Percentiles rank a stretch among this genome's conserved stretches.
phyloP scores from a whole-genome alignment of 2,888 invertebrate species.

The Trachelus iudaicus region DNA sequence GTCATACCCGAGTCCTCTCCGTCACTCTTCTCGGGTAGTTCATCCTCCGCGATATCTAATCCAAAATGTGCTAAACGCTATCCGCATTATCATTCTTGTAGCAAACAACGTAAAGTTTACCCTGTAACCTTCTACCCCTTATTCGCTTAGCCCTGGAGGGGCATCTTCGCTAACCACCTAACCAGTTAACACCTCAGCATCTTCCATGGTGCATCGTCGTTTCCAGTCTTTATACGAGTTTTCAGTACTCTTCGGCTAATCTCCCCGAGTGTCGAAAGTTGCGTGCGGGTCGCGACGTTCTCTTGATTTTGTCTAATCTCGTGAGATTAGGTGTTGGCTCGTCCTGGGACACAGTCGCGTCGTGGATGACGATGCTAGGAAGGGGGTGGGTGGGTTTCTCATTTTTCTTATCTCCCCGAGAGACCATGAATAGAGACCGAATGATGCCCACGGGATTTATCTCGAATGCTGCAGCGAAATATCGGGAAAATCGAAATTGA shows the following conservation, averaged over 20 bases:
- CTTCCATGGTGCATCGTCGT: background rate
- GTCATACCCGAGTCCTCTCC: constrained; percentile 8
- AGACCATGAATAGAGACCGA: background rate
- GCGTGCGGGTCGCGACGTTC: background rate
- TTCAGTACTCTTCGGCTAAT: constrained; percentile 51
- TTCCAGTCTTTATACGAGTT: constrained; percentile 44
- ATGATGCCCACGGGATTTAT: background rate
- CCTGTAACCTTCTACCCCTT: constrained; percentile 12
- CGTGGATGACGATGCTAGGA: background rate
- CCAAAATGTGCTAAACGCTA: constrained; percentile 54
- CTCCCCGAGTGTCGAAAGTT: constrained; percentile 30
- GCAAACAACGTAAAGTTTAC: constrained; percentile 54
- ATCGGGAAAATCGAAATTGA: constrained; percentile 2
- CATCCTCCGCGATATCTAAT: constrained; percentile 42
- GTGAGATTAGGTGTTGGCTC: background rate
- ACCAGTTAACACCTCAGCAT: background rate
- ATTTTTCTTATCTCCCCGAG: background rate
- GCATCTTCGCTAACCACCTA: background rate
- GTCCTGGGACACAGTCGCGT: background rate
- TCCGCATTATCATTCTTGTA: constrained; percentile 60
- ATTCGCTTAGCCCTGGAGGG: background rate
- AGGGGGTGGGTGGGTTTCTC: background rate
- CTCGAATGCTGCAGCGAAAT: background rate
- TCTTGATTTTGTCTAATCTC: constrained; percentile 1
- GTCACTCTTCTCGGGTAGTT: background rate